Base-by-base conservation (phyloP, 2,888 invertebrate genomes). In the Rhagophthalmus giganteus region DNA sequence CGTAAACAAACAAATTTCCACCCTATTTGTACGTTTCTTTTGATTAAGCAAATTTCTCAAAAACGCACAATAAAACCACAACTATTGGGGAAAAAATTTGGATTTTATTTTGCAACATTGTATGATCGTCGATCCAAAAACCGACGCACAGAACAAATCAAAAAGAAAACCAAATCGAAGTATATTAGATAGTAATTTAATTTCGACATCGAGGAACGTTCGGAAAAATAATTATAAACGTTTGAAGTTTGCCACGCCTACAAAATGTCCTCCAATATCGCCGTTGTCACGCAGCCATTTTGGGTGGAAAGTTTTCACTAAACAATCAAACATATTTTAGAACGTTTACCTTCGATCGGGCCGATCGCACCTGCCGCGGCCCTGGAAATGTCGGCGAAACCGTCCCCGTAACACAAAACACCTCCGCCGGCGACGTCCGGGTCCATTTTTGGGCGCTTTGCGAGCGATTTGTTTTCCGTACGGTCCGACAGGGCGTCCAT, bases 401-500 rank as follows among this genome's bases (percentile, higher is more conserved):
- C 68, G 54, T 63, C 63, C 57, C 63, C 69, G 54, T 66, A 60
- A 66, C 74, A 72, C 72, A 71, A 66, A 67, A 68, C 72, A 69
- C 71, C 67, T 53, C 59, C 60, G 67, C 67, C 67, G 54, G 68
- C 60, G 56, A 64, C 70, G 60, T 62, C 61, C 55, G 65, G 35
- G 64, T 74, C 74, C 52, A 73, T 67, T 73, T 74, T 74, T 51
- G 70, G 66, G 58, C 74, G 65, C 69, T 75, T 75, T 61, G 72
- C 71, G 65, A 68, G 58, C 63, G 73, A 74, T 73, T 71, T 74
- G 68, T 73, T 71, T 72, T 73, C 72, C 63, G 66, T 65, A 63
- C 70, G 71, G 67, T 73, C 73, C 67, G 69, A 69, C 68, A 68
- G 67, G 70, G 74, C 70, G 69, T 74, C 74, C 75, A 75, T 75